These are phyloP conservation scores for Chauna torquata DNA, from an alignment of 2,113 vertebrate species.

Conservation along the genomic window DNA sequence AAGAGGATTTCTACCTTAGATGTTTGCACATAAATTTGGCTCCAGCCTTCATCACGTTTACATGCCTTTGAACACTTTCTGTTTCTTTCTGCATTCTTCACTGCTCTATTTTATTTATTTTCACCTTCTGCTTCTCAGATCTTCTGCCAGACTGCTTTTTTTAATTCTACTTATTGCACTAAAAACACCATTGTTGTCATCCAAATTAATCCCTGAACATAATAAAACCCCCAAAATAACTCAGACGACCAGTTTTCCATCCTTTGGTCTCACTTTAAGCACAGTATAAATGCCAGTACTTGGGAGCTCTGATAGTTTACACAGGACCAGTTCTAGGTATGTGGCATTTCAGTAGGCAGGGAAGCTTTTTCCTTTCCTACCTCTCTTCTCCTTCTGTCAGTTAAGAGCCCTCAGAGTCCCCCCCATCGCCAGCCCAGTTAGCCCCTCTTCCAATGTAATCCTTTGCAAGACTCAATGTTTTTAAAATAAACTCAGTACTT, in stretches of 20 bases:
- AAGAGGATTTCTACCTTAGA: not conserved
- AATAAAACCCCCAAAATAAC: slow-evolving; percentile 64
- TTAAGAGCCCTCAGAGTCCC: not conserved
- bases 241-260: slow-evolving; percentile 44
- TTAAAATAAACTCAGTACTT: not conserved
- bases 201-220: slow-evolving; percentile 53
- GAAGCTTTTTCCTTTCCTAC: not conserved
- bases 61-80: slow-evolving; percentile 60
- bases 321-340: not conserved
- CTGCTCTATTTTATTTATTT: slow-evolving; percentile 59
- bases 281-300: slow-evolving; percentile 17
- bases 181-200: slow-evolving; percentile 63
- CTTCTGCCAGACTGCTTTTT: slow-evolving; percentile 61
- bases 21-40: slow-evolving; percentile 40
- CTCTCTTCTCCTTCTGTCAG: not conserved
- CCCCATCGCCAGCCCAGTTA: not conserved
- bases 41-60: not conserved
- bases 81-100: slow-evolving; percentile 66
- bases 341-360: not conserved
- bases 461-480: not conserved
- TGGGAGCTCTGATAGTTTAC: slow-evolving; percentile 27
- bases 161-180: slow-evolving; percentile 37
- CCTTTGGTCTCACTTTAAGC: slow-evolving; percentile 37
- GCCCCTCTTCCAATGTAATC: not conserved
- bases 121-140: slow-evolving; percentile 57